Conservation (phyloP, 2,113 vertebrate species). For the Corythaixoides concolor region DNA sequence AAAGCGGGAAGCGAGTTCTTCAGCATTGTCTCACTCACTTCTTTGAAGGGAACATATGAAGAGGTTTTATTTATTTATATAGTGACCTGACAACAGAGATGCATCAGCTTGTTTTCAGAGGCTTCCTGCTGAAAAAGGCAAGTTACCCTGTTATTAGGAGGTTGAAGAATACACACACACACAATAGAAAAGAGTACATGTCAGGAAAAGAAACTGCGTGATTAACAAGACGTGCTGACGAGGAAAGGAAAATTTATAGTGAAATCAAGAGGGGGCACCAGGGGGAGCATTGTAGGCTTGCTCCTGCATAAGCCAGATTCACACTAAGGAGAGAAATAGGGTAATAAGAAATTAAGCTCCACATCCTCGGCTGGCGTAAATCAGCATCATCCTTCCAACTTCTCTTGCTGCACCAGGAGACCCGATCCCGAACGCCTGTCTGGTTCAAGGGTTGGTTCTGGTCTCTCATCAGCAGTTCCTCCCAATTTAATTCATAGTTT, state of each 20-base stretch:
- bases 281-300: not conserved
- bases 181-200: not conserved
- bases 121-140: slow-evolving; percentile 54
- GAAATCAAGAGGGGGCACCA: not conserved
- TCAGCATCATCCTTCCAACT: not conserved
- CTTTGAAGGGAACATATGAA: slow-evolving; percentile 17
- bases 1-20: slow-evolving; percentile 31
- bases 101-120: slow-evolving; percentile 57
- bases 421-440: not conserved
- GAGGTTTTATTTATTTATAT: slow-evolving; percentile 59
- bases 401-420: not conserved
- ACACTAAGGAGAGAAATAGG: not conserved
- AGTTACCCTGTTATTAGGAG: slow-evolving; percentile 42
- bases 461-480: slow-evolving; percentile 12
- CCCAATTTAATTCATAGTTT: slow-evolving; percentile 42
- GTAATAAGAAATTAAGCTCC: not conserved
- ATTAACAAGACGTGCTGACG: not conserved
- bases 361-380: not conserved
- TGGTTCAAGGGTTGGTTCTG: not conserved
- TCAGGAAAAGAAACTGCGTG: not conserved
- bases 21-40: slow-evolving; percentile 20
- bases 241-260: not conserved
- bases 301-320: not conserved
- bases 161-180: slow-evolving; percentile 19
- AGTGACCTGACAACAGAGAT: slow-evolving; percentile 39